Base-by-base conservation (phyloP, 1,140 invertebrate genomes). In the Scylla paramamosain region DNA sequence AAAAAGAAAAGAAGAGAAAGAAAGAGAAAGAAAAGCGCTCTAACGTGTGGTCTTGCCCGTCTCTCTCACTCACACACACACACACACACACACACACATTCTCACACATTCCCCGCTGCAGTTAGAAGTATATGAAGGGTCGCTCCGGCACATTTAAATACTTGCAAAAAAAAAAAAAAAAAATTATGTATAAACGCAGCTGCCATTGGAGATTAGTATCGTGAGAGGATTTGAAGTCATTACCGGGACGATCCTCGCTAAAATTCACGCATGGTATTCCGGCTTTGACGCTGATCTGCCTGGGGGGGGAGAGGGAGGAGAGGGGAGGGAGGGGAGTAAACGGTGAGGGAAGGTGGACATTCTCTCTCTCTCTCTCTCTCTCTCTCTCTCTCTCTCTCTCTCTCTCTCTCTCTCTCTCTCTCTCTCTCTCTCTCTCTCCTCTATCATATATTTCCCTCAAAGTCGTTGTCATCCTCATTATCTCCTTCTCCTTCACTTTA, bases 201-300 rank as follows among this genome's bases (percentile, higher is more conserved):
- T 77, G 67, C 20, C 31, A 59, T 89, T 32, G 46, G 4, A 59
- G 91, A 92, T 92, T 92, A 92, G 67, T 39, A 12, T 92, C 14
- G 82, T 83, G 91, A 92, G 91, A 32, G 91, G 91, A 92, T 92
- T 83, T 77, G 39, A 32, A 77, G 91, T 92, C 29, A 92, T 92
- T 92, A 92, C 16, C 32, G 25, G n/a, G 67, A 29, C 48, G 52
- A 92, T 92, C 91, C 91, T 83, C 4, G 59, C 91, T 92, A 39
- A 92, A 92, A 92, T 31, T 82, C 91, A 92, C 91, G 67, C 91
- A 92, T 92, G 59, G 82, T 77, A 46, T 92, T 83, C 59, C 48
- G 48, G 89, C 48, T 91, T 91, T 91, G 89, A 59, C 89, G 89
- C 28, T 91, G 89, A 91, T 67, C 87, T 89, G 45, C 31, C 87